Evolutionary conservation across 2,888 invertebrate species (phyloP), one percentile per base, ranked within the genome.

Genomic region (Odontothrips loti): DNA sequence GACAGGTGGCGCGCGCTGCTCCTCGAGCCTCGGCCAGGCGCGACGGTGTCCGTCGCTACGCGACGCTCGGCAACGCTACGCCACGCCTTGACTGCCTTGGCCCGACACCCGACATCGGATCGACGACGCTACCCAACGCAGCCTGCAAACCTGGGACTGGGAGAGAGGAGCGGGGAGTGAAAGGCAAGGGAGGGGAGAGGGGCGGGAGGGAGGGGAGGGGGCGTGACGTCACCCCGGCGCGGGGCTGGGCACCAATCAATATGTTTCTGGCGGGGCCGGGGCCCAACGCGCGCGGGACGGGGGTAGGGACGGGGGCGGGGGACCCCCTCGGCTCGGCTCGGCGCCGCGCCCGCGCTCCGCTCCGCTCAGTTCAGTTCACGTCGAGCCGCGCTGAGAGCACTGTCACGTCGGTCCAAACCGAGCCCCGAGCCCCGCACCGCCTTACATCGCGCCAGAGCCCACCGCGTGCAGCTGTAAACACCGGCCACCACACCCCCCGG

Each of bases 61-160:
- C 84, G 85, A 85, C 85, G 85, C 34, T 43, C 85, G 85, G 85
- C 85, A 43, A 43, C 34, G 86, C 85, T 85, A 84, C 84, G 85
- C 86, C 68, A 87, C 84, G 84, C 87, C 88, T n/a, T n/a, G n/a
- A n/a, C n/a, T n/a, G 88, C 88, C 88, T 87, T 88, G 34, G 34
- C 34, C 34, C 2, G 34, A 43, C 34, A 43, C 34, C 34, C 34
- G 34, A 43, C 34, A 43, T 43, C 34, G 34, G 34, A 43, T 43
- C 34, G 34, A 43, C 34, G 34, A 43, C 87, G 88, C 87, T 87
- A 87, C 20, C 20, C 58, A 20, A 6, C 58, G 58, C 58, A 20
- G 58, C 58, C 4, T 15, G 15, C 15, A 11, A 87, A 87, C 87
- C 87, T 85, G 87, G 82, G 84, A 84, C 85, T 82, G 85, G 84